These are phyloP conservation scores for Halesus radiatus DNA, from an alignment of 1,140 invertebrate species.

Conservation along the genomic window DNA sequence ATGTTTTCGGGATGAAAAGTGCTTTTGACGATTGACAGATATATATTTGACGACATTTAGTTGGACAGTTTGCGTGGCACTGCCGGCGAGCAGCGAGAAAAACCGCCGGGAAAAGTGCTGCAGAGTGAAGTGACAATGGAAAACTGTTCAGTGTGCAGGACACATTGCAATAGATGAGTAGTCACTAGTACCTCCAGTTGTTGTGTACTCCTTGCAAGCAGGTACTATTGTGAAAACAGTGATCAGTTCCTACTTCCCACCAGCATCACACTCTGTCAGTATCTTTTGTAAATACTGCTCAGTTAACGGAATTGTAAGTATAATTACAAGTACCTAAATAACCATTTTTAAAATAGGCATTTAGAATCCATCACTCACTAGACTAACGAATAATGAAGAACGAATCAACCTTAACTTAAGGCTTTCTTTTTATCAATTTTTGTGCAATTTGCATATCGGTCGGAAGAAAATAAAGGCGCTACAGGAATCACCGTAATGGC, in stretches of 20 bases:
- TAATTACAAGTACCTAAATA: constrained; percentile 17
- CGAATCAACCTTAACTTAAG: too few relatives aligned
- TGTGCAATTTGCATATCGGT: too few relatives aligned
- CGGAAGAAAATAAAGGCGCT: too few relatives aligned
- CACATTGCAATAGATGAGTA: neutral
- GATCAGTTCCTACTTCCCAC: neutral
- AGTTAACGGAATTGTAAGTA: constrained; percentile 16
- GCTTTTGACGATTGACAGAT: constrained; percentile 9
- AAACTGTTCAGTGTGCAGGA: neutral
- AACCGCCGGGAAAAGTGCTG: neutral
- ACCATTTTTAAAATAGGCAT: neutral
- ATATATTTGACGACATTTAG: neutral
- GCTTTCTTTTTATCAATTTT: too few relatives aligned
- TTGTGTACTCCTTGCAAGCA: too few relatives aligned
- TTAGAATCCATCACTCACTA: too few relatives aligned
- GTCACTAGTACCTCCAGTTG: neutral
- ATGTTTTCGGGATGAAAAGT: constrained; percentile 26
- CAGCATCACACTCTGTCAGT: neutral
- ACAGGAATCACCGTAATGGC: too few relatives aligned
- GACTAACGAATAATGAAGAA: too few relatives aligned
- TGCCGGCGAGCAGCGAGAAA: neutral
- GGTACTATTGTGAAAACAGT: too few relatives aligned
- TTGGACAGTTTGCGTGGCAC: neutral
- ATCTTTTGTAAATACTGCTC: neutral
- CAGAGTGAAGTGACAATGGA: constrained; percentile 25